phyloP scores from a whole-genome alignment of 2,797 vertebrate genomes.

The Peromyscus nudipes region DNA sequence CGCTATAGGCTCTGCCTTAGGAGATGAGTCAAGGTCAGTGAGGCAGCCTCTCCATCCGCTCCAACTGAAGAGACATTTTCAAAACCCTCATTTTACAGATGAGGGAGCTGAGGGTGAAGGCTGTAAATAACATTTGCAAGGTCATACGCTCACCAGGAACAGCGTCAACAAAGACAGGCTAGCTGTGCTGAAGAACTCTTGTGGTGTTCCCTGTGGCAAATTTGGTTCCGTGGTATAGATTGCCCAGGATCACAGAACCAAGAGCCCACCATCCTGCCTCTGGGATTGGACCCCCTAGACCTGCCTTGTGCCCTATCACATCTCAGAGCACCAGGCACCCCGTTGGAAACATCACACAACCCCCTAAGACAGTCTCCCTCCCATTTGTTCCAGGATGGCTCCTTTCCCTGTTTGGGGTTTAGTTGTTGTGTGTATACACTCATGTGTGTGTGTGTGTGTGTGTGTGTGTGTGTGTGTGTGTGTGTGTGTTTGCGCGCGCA shows the following conservation, averaged over 20 bases:
- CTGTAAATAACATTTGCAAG: neutral
- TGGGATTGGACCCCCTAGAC: neutral
- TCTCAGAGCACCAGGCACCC: neutral
- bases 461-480: neutral
- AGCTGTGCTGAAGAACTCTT: neutral
- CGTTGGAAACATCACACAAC: neutral
- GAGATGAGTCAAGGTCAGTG: neutral
- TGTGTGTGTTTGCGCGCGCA: neutral
- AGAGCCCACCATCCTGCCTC: neutral
- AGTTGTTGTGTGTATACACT: neutral
- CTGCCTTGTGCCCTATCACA: neutral
- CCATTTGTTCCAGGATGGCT: neutral
- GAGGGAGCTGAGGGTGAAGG: neutral
- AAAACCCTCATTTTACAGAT: conserved; percentile 1
- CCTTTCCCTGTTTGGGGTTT: neutral
- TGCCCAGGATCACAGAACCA: neutral
- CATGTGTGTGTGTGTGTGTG: neutral
- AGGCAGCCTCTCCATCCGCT: neutral
- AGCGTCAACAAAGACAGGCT: neutral
- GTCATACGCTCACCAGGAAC: neutral
- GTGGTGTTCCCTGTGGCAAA: accelerated
- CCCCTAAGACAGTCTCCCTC: neutral
- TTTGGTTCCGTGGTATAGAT: neutral
- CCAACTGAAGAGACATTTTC: neutral
- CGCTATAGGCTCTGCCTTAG: neutral